Percentiles rank a stretch among this genome's conserved stretches.
phyloP scores from a whole-genome alignment of 2,113 vertebrate genomes.

The Nycticebus coucang region DNA sequence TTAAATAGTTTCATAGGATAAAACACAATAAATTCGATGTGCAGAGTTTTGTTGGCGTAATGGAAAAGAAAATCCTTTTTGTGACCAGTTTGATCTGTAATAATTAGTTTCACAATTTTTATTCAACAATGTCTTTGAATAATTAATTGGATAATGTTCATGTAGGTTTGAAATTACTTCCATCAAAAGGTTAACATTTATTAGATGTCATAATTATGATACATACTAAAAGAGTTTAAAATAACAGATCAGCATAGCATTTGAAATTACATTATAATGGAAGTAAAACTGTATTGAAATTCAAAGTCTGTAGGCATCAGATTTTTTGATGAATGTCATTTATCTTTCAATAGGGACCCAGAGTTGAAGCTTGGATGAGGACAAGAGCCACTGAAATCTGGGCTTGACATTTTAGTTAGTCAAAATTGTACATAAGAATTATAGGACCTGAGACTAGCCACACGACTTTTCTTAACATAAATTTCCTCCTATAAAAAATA shows the following conservation, averaged over 20 bases:
- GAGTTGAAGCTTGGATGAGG: neutral
- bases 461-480: neutral
- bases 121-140: conserved; percentile 65
- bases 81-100: conserved; percentile 63
- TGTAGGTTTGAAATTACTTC: conserved; percentile 68
- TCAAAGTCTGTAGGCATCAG: neutral
- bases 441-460: neutral
- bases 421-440: neutral
- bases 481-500: neutral
- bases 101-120: conserved; percentile 71
- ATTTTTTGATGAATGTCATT: neutral
- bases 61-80: conserved; percentile 71
- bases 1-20: conserved; percentile 40
- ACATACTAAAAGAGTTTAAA: conserved; percentile 63
- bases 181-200: conserved; percentile 70
- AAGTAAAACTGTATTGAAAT: conserved; percentile 45
- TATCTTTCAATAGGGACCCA: neutral
- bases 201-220: conserved; percentile 56
- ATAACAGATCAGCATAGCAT: conserved; percentile 70
- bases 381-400: neutral
- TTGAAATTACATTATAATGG: conserved; percentile 43
- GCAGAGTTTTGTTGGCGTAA: conserved; percentile 44
- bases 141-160: conserved; percentile 74
- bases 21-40: conserved; percentile 55
- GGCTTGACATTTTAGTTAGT: neutral